Conservation (phyloP, 2,797 vertebrate genomes). For the Falco biarmicus region DNA sequence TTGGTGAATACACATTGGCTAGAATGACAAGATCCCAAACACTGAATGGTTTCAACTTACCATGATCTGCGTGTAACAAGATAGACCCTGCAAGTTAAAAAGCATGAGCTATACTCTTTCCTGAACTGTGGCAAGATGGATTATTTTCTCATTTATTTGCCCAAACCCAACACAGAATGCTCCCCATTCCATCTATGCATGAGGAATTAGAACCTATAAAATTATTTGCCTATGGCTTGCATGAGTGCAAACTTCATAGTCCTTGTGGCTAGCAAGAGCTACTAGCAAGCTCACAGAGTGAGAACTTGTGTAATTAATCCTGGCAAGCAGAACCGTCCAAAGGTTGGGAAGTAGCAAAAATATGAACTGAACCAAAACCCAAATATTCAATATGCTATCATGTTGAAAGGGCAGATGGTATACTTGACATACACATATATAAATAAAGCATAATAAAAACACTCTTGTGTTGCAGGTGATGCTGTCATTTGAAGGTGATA, state of each 20-base stretch:
- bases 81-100: not conserved
- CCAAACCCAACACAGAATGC: not conserved
- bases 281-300: not conserved
- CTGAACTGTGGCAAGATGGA: not conserved
- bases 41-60: not conserved
- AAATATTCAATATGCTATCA: not conserved
- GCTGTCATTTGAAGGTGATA: not conserved
- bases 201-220: not conserved
- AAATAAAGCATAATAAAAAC: not conserved
- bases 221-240: not conserved
- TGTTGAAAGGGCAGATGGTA: not conserved
- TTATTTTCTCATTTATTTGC: not conserved
- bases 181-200: not conserved
- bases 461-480: not conserved
- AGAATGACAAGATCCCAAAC: not conserved
- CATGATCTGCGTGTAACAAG: fast-evolving
- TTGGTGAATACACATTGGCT: not conserved
- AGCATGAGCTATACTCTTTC: not conserved
- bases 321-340: not conserved
- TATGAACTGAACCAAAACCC: not conserved
- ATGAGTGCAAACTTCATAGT: not conserved
- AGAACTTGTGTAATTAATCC: not conserved
- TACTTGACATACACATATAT: not conserved
- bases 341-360: not conserved
- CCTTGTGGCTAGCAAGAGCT: not conserved